A percentile compares a stretch with the other conserved stretches of the same genome.
phyloP scores from a whole-genome alignment of 2,797 vertebrate species.

The Avahi laniger region DNA sequence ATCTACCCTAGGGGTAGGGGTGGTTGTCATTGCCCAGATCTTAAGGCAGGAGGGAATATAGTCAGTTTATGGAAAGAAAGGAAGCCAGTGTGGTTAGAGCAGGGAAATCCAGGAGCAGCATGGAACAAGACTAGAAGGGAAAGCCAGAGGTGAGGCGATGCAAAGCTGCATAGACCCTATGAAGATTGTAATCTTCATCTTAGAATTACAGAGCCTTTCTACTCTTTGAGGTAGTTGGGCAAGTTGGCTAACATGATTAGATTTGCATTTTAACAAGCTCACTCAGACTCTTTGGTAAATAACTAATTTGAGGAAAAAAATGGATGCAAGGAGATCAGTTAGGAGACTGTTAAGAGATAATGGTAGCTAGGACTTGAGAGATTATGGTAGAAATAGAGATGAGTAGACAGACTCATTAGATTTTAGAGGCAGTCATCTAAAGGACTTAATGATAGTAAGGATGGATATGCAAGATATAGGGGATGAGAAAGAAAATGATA shows the following conservation, averaged over 20 bases:
- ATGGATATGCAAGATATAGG: background rate
- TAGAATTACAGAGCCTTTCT: background rate
- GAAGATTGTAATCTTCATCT: background rate
- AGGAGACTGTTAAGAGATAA: background rate
- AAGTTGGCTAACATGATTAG: background rate
- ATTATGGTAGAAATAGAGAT: background rate
- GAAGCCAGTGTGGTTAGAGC: background rate
- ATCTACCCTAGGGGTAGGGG: background rate
- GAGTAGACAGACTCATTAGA: background rate
- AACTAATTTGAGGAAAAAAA: background rate
- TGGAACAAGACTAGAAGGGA: background rate
- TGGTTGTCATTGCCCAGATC: background rate
- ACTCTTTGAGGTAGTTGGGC: background rate
- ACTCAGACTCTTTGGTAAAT: background rate
- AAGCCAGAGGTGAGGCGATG: background rate
- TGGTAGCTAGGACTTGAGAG: background rate
- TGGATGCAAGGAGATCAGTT: background rate
- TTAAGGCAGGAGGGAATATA: background rate
- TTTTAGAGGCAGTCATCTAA: background rate
- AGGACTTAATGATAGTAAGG: background rate
- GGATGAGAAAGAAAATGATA: background rate
- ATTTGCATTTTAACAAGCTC: background rate
- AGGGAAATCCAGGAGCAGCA: background rate
- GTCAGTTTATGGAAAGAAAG: background rate
- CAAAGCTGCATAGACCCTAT: background rate